A percentile compares a stretch with the other conserved stretches of the same genome.
phyloP scores from a whole-genome alignment of 2,888 invertebrate genomes.

The Galeruca laticollis region DNA sequence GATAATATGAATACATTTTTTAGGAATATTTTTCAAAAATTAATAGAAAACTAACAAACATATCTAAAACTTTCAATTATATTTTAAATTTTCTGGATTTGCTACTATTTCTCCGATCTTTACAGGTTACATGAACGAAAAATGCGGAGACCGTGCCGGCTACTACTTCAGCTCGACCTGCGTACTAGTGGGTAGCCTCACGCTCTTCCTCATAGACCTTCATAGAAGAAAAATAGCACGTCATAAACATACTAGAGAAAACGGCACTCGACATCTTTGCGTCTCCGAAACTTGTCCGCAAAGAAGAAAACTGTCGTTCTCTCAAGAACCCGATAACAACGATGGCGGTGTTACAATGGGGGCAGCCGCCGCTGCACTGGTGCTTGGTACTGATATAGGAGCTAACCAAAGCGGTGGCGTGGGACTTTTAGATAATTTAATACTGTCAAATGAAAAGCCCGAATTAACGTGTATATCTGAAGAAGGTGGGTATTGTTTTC shows the following conservation, averaged over 20 bases:
- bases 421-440: conserved; percentile 68
- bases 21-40: too few relatives aligned
- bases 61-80: too few relatives aligned
- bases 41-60: too few relatives aligned
- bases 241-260: conserved; percentile 77
- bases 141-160: conserved; percentile 82
- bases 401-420: conserved; percentile 62
- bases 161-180: conserved; percentile 88
- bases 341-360: conserved; percentile 68
- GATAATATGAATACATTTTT: too few relatives aligned
- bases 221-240: conserved; percentile 78
- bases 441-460: conserved; percentile 71
- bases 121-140: conserved; percentile 83
- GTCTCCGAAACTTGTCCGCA: conserved; percentile 72
- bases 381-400: conserved; percentile 68
- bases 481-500: conserved; percentile 65
- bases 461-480: conserved; percentile 88
- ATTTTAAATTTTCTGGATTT: too few relatives aligned
- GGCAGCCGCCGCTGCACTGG: conserved; percentile 69
- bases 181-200: conserved; percentile 80
- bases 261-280: conserved; percentile 71
- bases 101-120: conserved; percentile 7
- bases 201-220: conserved; percentile 85
- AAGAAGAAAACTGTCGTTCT: conserved; percentile 70
- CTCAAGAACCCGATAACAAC: conserved; percentile 72